Conservation (phyloP, 35 echinoderm and acorn worm genomes). For the Ophiothrix spiculata region DNA sequence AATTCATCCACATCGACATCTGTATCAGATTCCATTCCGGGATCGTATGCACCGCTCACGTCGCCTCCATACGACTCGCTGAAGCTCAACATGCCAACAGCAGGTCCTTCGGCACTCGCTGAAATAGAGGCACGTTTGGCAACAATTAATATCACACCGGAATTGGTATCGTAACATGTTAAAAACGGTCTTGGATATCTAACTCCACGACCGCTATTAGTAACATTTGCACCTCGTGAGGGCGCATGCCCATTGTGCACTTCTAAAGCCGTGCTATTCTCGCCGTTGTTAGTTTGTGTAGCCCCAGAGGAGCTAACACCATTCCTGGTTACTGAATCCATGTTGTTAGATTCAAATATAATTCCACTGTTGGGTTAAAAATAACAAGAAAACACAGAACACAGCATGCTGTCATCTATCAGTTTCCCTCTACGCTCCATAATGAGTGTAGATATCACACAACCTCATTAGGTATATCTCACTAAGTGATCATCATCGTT, state of each 20-base stretch:
- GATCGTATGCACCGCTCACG: constrained; percentile 95
- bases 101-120: constrained; percentile 71
- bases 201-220: not conserved
- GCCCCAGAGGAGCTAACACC: not conserved
- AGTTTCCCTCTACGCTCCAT: too few species aligned
- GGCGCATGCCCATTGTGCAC: not conserved
- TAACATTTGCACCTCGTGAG: not conserved
- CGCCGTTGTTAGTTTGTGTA: not conserved
- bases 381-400: not conserved
- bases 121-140: constrained; percentile 13
- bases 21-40: constrained; percentile 75
- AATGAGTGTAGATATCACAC: too few species aligned
- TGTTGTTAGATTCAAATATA: not conserved
- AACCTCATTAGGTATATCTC: too few species aligned
- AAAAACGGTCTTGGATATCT: not conserved
- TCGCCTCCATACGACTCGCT: constrained; percentile 98
- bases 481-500: too few species aligned
- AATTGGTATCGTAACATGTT: constrained; percentile 8
- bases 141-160: not conserved
- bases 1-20: constrained; percentile 86
- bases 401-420: too few species aligned
- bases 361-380: not conserved
- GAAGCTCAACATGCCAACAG: constrained; percentile 76
- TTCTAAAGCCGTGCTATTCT: constrained; percentile 1
- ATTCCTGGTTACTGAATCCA: not conserved